These are phyloP conservation scores for Trinorchestia longiramus DNA, from an alignment of 1,140 invertebrate genomes.

Conservation along the genomic window DNA sequence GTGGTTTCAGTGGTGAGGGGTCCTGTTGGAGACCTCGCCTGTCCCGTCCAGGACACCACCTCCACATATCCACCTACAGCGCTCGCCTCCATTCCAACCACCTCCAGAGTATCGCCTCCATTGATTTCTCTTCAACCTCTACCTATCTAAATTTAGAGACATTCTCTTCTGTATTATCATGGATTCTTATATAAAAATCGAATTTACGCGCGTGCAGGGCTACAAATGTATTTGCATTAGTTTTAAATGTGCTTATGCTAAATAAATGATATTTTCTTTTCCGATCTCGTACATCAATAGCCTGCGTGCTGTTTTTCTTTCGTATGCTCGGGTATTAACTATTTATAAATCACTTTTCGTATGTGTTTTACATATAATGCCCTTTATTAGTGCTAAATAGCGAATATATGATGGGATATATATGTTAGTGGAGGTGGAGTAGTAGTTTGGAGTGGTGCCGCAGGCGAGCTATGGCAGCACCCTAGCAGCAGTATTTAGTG, in stretches of 20 bases:
- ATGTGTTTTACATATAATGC: neutral
- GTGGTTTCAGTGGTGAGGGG: constrained; percentile 48
- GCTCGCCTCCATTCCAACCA: constrained; percentile 39
- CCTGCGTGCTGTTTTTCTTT: neutral
- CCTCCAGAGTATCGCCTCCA: constrained; percentile 27
- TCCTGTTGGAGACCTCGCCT: constrained; percentile 55
- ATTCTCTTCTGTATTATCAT: neutral
- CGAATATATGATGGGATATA: neutral
- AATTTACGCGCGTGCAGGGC: neutral
- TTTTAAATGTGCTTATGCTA: neutral
- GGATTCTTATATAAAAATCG: neutral
- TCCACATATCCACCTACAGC: constrained; percentile 57
- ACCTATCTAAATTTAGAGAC: neutral
- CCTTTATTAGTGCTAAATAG: neutral
- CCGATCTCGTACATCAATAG: neutral
- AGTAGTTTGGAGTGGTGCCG: constrained; percentile 30
- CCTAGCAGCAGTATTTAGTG: constrained; percentile 53
- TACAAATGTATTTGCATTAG: neutral
- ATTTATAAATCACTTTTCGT: neutral
- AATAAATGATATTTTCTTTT: neutral
- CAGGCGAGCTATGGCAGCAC: constrained; percentile 45
- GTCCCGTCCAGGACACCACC: constrained; percentile 59
- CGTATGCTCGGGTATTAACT: neutral
- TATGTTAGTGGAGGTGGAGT: neutral
- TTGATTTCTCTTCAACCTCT: constrained; percentile 46